A percentile compares a stretch with the other conserved stretches of the same genome.
Conservation (phyloP, 1,140 invertebrate genomes). For the Trichonephila clavata region DNA sequence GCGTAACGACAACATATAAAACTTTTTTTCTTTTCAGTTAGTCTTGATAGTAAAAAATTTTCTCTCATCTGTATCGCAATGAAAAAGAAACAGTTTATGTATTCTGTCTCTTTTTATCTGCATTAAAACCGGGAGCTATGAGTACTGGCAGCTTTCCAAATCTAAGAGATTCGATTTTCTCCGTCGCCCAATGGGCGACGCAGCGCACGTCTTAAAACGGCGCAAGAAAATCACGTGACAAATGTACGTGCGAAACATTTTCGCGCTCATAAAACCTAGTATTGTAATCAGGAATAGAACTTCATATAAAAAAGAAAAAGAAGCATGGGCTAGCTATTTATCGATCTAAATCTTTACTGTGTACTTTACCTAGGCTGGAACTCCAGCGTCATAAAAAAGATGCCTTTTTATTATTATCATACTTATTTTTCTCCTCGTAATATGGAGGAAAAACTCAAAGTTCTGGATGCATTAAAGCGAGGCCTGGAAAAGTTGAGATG, state of each 20-base stretch:
- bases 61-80: slow-evolving; percentile 40
- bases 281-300: slow-evolving; percentile 73
- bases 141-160: slow-evolving; percentile 62
- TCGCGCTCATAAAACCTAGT: slow-evolving; percentile 68
- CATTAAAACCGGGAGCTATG: slow-evolving; percentile 57
- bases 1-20: slow-evolving; percentile 1
- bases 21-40: slow-evolving; percentile 54
- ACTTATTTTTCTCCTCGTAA: slow-evolving; percentile 36
- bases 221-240: slow-evolving; percentile 71
- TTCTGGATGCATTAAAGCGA: slow-evolving; percentile 12
- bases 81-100: slow-evolving; percentile 62
- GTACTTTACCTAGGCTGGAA: slow-evolving; percentile 17
- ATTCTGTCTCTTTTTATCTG: slow-evolving; percentile 61
- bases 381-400: slow-evolving; percentile 60
- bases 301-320: slow-evolving; percentile 58
- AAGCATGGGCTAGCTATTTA: slow-evolving; percentile 55
- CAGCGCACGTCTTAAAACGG: slow-evolving; percentile 46
- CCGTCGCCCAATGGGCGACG: not conserved
- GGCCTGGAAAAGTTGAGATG: not conserved
- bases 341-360: slow-evolving; percentile 67
- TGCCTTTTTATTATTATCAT: slow-evolving; percentile 41
- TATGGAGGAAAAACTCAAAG: slow-evolving; percentile 39
- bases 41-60: slow-evolving; percentile 59
- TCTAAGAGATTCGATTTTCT: slow-evolving; percentile 71
- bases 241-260: slow-evolving; percentile 70